Evolutionary conservation across 2,888 invertebrate genomes (phyloP).

Genomic region (Cataglyphis albicans): DNA sequence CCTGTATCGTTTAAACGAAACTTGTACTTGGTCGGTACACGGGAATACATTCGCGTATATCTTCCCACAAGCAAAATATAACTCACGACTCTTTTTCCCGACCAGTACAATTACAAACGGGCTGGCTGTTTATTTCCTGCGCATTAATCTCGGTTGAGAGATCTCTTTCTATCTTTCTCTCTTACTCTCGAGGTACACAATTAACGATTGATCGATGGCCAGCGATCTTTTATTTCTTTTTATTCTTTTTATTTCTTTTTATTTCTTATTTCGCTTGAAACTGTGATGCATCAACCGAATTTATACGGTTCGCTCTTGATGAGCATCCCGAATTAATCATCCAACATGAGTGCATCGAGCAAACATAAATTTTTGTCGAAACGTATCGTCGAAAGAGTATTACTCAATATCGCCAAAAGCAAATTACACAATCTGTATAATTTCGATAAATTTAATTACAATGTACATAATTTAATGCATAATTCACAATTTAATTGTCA

Average conservation of each 20-base stretch:
- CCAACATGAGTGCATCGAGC: slow-evolving; percentile 8
- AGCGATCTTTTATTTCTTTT: slow-evolving; percentile 23
- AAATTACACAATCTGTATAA: slow-evolving; percentile 19
- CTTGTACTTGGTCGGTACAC: slow-evolving; percentile 30
- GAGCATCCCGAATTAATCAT: slow-evolving; percentile 36
- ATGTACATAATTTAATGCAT: slow-evolving; percentile 28
- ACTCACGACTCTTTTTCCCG: slow-evolving; percentile 44
- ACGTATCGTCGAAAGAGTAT: slow-evolving; percentile 23
- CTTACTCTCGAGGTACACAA: slow-evolving; percentile 39
- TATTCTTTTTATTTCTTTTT: too few species aligned
- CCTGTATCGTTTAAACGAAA: slow-evolving; percentile 32
- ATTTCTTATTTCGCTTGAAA: slow-evolving; percentile 23
- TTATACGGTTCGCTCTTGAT: slow-evolving; percentile 42
- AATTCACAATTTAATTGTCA: slow-evolving; percentile 27
- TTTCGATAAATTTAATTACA: slow-evolving; percentile 35
- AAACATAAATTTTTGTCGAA: slow-evolving; percentile 22
- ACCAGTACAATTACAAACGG: slow-evolving; percentile 40
- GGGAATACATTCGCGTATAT: slow-evolving; percentile 45
- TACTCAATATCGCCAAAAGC: background rate
- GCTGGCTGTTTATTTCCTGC: slow-evolving; percentile 39
- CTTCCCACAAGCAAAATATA: slow-evolving; percentile 53
- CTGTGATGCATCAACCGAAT: slow-evolving; percentile 33
- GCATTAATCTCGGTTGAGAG: slow-evolving; percentile 44
- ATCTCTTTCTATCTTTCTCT: slow-evolving; percentile 22
- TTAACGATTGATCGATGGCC: slow-evolving; percentile 52